Evolutionary conservation across 2,797 vertebrate genomes (phyloP), one percentile per base, ranked within the genome.

Genomic region (Channallabes apus): DNA sequence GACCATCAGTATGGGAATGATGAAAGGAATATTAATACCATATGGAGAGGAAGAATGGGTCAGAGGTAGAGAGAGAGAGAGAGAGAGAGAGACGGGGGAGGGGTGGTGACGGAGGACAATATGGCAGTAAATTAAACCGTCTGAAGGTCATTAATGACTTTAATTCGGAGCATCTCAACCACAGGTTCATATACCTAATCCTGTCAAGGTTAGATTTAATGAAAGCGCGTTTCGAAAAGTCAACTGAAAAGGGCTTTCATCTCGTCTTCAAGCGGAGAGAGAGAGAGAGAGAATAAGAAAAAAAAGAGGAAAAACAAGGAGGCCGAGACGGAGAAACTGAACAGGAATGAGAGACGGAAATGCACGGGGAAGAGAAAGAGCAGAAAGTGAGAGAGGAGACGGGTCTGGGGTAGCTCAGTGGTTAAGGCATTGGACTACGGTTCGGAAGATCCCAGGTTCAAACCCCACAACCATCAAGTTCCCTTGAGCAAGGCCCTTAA

Each of bases 11-110:
- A 68, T 90, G 86, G 87, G 90, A 86, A 84, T 80, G 88, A 85
- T 80, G 62, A 88, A 82, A 89, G 86, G 89, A 90, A 85, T 88
- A 91, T 87, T 83, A 86, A 86, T 76, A 68, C 81, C 83, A 84
- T 86, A 86, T 69, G 67, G 46, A 29, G 27, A 77, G 68, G 79
- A 77, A 84, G 84, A 71, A 24, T 38, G 61, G 83, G 76, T 88
- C 82, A 87, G 86, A 76, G 88, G 68, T 51, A 27, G 38, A 35
- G 69, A 88, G 82, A 71, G 76, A 83, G n/a, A 83, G 22, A 82
- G 71, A 41, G 67, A n/a, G 38, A 35, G 69, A 88, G 82, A 71
- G 76, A 83, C 20, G 15, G 67, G 35, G 61, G 80, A 79, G 56
- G 12, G 38, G 86, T 71, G 29, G 86, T 18, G 80, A 83, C 80